Conservation (phyloP, 2,797 vertebrate species). For the Peromyscus melanophrys region DNA sequence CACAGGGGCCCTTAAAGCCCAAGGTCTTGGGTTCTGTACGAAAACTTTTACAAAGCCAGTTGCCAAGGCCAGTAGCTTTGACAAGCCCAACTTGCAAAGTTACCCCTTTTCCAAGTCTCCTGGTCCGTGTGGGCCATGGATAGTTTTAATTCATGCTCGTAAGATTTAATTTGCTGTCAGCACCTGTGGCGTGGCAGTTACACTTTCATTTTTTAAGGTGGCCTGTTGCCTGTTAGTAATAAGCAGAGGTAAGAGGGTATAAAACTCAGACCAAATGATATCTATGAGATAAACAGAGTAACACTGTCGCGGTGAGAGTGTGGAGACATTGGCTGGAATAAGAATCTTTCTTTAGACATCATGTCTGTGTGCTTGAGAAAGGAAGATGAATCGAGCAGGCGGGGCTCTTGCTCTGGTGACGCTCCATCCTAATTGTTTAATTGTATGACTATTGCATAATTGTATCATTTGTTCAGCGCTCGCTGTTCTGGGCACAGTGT, state of each 20-base stretch:
- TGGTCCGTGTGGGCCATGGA: not conserved
- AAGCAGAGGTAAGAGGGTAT: slow-evolving; percentile 24
- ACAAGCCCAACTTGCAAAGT: not conserved
- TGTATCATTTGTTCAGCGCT: not conserved
- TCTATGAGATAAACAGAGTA: slow-evolving; percentile 8
- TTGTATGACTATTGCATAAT: not conserved
- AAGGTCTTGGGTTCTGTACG: slow-evolving; percentile 37
- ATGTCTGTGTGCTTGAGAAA: not conserved
- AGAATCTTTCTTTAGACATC: not conserved
- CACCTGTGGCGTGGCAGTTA: not conserved
- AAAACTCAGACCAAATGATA: slow-evolving; percentile 37
- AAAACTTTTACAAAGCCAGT: slow-evolving; percentile 23
- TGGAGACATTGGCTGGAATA: not conserved
- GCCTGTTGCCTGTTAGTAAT: slow-evolving; percentile 35
- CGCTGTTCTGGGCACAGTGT: not conserved
- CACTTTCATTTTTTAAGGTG: not conserved
- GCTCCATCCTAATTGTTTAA: not conserved
- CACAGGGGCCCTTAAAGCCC: not conserved
- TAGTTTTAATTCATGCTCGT: slow-evolving; percentile 5
- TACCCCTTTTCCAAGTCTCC: slow-evolving; percentile 8
- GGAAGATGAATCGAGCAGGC: not conserved
- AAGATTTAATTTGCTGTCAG: slow-evolving; percentile 5
- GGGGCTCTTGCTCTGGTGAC: not conserved
- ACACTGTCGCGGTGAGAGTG: not conserved
- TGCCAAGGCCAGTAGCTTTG: not conserved